Conservation (phyloP, 2,888 invertebrate species). For the Drepana falcataria region DNA sequence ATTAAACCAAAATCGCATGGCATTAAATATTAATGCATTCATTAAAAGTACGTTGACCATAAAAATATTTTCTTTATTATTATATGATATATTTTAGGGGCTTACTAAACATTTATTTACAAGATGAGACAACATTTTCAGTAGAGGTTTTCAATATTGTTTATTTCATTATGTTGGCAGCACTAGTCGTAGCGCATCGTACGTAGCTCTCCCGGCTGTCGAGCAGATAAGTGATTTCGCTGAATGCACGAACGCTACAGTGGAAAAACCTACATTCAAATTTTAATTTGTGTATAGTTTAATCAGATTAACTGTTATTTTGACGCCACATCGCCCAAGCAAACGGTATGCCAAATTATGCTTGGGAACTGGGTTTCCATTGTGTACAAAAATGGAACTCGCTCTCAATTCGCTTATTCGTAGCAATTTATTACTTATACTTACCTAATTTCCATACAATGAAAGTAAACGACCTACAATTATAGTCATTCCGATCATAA, state of each 20-base stretch:
- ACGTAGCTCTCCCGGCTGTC: constrained; percentile 26
- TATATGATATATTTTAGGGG: too few species aligned
- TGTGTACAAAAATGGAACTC: constrained; percentile 50
- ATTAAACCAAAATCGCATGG: too few species aligned
- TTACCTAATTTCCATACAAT: background rate
- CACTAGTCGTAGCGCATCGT: constrained; percentile 2
- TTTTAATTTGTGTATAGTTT: constrained; percentile 49
- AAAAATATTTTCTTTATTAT: too few species aligned
- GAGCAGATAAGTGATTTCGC: background rate
- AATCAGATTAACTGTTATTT: constrained; percentile 61
- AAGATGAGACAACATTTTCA: too few species aligned
- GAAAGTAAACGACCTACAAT: background rate
- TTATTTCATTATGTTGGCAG: too few species aligned
- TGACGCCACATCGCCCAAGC: constrained; percentile 50
- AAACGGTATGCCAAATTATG: constrained; percentile 74
- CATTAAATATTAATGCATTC: too few species aligned
- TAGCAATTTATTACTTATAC: background rate
- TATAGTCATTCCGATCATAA: background rate
- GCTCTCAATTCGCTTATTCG: constrained; percentile 17
- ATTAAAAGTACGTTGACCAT: too few species aligned
- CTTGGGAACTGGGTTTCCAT: constrained; percentile 69
- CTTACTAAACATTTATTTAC: too few species aligned
- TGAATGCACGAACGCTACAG: background rate
- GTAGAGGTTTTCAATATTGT: too few species aligned
- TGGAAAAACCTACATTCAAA: constrained; percentile 13